Conservation (phyloP, 2,888 invertebrate species). For the Agriopis leucophaearia region DNA sequence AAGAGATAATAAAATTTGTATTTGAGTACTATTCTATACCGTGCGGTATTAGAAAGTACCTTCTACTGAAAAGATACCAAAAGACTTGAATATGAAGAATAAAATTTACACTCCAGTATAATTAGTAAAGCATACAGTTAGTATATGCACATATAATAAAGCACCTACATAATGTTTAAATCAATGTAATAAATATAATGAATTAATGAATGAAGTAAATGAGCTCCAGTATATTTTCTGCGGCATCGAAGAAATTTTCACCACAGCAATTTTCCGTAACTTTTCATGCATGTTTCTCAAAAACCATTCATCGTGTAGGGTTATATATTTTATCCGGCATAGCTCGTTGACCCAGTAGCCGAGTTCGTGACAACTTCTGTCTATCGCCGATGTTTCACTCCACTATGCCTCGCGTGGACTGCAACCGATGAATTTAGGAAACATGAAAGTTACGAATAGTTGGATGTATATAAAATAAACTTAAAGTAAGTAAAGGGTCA, state of each 20-base stretch:
- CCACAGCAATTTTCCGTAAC: slow-evolving; percentile 14
- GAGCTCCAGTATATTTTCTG: background rate
- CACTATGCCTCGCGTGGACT: slow-evolving; percentile 36
- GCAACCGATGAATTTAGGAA: slow-evolving; percentile 43
- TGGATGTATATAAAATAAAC: slow-evolving; percentile 3
- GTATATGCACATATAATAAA: too few relatives aligned
- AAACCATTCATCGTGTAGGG: slow-evolving; percentile 38
- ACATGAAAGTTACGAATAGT: slow-evolving; percentile 41
- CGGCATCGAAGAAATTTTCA: slow-evolving; percentile 1
- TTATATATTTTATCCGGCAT: slow-evolving; percentile 54
- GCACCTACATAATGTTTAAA: background rate
- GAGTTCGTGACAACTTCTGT: slow-evolving; percentile 74
- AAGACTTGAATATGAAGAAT: too few relatives aligned
- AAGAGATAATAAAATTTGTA: too few relatives aligned
- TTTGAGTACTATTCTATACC: too few relatives aligned
- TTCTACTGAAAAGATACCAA: too few relatives aligned
- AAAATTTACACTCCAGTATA: too few relatives aligned
- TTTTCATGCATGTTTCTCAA: slow-evolving; percentile 37
- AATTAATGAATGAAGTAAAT: too few relatives aligned
- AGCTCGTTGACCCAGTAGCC: slow-evolving; percentile 77
- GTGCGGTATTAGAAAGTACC: too few relatives aligned
- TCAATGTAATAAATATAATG: background rate
- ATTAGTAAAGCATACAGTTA: too few relatives aligned
- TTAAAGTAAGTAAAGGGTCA: slow-evolving; percentile 36
- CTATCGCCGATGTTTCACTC: slow-evolving; percentile 52